Base-by-base conservation (phyloP, 1,140 invertebrate species). In the Euschistus heros region DNA sequence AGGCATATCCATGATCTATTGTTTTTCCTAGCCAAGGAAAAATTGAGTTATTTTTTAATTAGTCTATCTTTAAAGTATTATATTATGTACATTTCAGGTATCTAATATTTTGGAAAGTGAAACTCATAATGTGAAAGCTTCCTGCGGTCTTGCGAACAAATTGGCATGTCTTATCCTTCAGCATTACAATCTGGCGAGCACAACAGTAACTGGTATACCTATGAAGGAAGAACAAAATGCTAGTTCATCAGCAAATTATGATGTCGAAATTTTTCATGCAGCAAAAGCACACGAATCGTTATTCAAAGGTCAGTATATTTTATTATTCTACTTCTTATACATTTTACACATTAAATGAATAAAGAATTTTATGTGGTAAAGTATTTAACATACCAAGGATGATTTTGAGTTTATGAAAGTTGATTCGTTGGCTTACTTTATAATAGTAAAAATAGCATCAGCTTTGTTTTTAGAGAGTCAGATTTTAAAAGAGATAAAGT, bases 181-280 rank as follows among this genome's bases (percentile, higher is more conserved):
- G 8, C 94, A 97, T 76, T 97, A 95, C 72, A 84, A 91, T 73
- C 77, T 98, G n/a, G 87, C 92, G 0, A 94, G 89, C 62, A 97
- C 95, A 15, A 97, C 93, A 0, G 94, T 98, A 0, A 98, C 94
- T 26, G 94, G 94, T 30, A 98, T 98, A 72, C 95, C 94, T 5
- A 98, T 98, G 95, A 98, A 98, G 80, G 95, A 98, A 78, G 95
- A 98, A 78, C 94, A 97, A 79, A 98, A 97, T 78, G 93, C 95
- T 0, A 94, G 89, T 75, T 96, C 93, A 0, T 97, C 94, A 59
- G 92, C 94, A 0, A 98, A 98, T 78, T 98, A 98, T 74, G 94
- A 98, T 75, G 95, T 98, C 0, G 94, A 97, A 76, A 88, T 98
- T 52, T 87, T 95, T 69, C 94, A 98, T 75, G 84, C 89, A 0